phyloP scores from a whole-genome alignment of 2,113 vertebrate species.

The Forbesichthys agassizii region DNA sequence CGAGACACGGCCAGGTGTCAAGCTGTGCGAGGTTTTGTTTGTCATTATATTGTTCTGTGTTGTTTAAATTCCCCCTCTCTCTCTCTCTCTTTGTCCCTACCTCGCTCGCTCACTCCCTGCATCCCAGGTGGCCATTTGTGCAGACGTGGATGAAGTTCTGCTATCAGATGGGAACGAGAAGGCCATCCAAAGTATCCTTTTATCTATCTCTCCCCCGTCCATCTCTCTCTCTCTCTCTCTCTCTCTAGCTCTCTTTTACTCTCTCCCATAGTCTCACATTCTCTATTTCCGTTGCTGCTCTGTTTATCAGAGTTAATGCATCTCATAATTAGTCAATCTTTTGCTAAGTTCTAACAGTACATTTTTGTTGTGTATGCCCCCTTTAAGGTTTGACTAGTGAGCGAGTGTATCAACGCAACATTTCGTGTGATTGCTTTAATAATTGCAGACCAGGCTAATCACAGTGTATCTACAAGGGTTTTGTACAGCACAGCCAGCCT shows the following conservation, averaged over 20 bases:
- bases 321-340: not conserved
- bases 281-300: not conserved
- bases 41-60: conserved; percentile 68
- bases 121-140: conserved; percentile 95
- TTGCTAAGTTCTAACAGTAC: not conserved
- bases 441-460: too few species aligned
- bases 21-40: conserved; percentile 69
- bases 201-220: conserved; percentile 68
- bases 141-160: conserved; percentile 98
- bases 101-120: conserved; percentile 40
- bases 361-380: not conserved
- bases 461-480: too few species aligned
- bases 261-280: not conserved
- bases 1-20: conserved; percentile 55
- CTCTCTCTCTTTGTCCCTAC: conserved; percentile 78
- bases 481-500: too few species aligned
- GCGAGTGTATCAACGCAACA: too few species aligned
- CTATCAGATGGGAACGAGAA: conserved; percentile 99
- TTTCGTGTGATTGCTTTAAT: too few species aligned
- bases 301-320: not conserved
- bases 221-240: conserved; percentile 19
- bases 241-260: conserved; percentile 20
- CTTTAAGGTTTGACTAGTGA: not conserved
- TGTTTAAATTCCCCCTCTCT: conserved; percentile 62
- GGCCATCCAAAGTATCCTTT: conserved; percentile 99